Base-by-base conservation (phyloP, 2,888 invertebrate species). In the Xanthia icteritia region DNA sequence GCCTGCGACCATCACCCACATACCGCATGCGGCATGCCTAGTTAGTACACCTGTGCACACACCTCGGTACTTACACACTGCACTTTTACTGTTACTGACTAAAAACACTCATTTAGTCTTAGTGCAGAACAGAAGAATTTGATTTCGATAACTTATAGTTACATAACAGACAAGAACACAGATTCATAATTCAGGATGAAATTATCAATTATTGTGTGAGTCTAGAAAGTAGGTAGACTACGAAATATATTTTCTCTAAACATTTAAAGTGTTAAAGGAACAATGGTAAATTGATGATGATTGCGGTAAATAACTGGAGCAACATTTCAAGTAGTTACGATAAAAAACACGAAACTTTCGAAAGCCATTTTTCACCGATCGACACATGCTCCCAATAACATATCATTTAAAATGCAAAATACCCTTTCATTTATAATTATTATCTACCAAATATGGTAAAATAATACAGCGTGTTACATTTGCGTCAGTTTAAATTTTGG, bases 1-100 rank as follows among this genome's bases (percentile, higher is more conserved):
- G 20, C 58, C 71, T 27, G 84, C 81, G 92, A 88, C 92, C 92
- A 87, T 93, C 92, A 93, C 93, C 93, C 89, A 93, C 92, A 93
- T 92, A 91, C 88, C 91, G 85, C 86, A 85, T 77, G 85, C 88
- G 90, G 86, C 84, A 86, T 77, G 84, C 84, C 89, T 86, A 82
- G 82, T 78, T 77, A 70, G 65, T 83, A 83, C 92, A 93, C 92
- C 92, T 93, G 93, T 92, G 91, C 89, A 92, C 89, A 93, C 79
- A 87, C 73, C 77, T 77, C 83, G 71, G 54, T 70, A 81, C 79
- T 78, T 81, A 80, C 84, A 75, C 66, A 83, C 66, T 89, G 86
- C 88, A 89, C 75, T 83, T 81, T 78, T 77, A 81, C 74, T 84
- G 67, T 81, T 81, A 66, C 71, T 64, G 11, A 75, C 51, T 70